These are phyloP conservation scores for Sciurus niger DNA, from an alignment of 2,113 vertebrate species.

Conservation along the genomic window DNA sequence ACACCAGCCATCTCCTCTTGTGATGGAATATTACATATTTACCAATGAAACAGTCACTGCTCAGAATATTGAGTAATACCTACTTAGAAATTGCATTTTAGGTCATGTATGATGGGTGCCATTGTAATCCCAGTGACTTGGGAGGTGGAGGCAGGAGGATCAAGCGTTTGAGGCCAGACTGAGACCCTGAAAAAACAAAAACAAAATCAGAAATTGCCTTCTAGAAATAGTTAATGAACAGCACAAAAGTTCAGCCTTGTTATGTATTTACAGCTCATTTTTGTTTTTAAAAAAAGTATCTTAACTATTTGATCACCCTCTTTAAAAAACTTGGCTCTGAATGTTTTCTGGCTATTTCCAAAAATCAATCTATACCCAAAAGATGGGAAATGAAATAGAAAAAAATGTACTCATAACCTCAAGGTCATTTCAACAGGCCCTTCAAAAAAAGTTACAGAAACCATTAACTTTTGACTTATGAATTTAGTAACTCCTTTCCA, in stretches of 20 bases:
- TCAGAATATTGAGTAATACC: neutral
- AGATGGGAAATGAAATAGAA: neutral
- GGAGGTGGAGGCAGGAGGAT: neutral
- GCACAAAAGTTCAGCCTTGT: neutral
- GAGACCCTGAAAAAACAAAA: neutral
- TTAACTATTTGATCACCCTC: neutral
- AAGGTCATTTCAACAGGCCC: neutral
- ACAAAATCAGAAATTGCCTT: neutral
- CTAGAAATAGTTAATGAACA: neutral
- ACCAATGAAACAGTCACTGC: neutral
- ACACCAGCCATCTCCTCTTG: neutral
- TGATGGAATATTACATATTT: neutral
- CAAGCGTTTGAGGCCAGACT: neutral
- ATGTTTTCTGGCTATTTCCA: conserved; percentile 14
- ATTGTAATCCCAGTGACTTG: neutral
- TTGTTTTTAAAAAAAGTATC: neutral
- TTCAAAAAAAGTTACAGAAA: neutral
- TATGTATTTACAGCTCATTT: neutral
- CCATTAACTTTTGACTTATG: neutral
- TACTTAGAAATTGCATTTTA: conserved; percentile 5
- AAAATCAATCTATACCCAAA: neutral
- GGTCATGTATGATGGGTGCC: neutral
- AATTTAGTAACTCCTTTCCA: neutral
- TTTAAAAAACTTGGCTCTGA: neutral
- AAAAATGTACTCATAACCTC: neutral